Percentiles rank a stretch among this genome's conserved stretches.
phyloP scores from a whole-genome alignment of 2,888 invertebrate genomes.

The Timema podura region DNA sequence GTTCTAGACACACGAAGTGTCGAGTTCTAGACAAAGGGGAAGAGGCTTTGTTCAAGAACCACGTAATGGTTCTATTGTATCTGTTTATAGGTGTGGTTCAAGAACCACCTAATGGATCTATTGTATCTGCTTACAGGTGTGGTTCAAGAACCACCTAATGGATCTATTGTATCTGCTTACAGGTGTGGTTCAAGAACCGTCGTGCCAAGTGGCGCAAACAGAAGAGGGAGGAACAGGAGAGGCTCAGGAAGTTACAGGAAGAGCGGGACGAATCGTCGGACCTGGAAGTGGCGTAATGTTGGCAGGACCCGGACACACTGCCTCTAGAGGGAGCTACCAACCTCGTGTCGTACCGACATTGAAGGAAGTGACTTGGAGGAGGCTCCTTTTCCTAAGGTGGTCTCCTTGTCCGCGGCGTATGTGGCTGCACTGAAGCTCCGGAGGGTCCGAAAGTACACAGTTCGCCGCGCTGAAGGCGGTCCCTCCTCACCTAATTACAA shows the following conservation, averaged over 20 bases:
- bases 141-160: no score
- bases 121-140: no score
- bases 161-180: slow-evolving; percentile 38
- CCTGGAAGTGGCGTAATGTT: slow-evolving; percentile 68
- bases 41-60: no score
- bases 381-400: not conserved
- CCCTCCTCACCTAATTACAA: no score
- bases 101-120: no score
- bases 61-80: no score
- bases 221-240: slow-evolving; percentile 66
- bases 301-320: not conserved
- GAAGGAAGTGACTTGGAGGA: not conserved
- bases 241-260: slow-evolving; percentile 77
- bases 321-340: not conserved
- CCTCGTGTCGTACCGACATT: not conserved
- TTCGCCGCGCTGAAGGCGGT: no score
- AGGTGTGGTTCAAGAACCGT: slow-evolving; percentile 97
- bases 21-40: no score
- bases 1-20: no score
- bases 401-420: not conserved
- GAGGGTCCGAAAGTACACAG: no score
- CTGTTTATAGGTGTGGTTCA: no score
- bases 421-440: no score
- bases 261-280: slow-evolving; percentile 79
- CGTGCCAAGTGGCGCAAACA: slow-evolving; percentile 96